Evolutionary conservation across 2,888 invertebrate species (phyloP).

Genomic region (Trisateles emortualis): DNA sequence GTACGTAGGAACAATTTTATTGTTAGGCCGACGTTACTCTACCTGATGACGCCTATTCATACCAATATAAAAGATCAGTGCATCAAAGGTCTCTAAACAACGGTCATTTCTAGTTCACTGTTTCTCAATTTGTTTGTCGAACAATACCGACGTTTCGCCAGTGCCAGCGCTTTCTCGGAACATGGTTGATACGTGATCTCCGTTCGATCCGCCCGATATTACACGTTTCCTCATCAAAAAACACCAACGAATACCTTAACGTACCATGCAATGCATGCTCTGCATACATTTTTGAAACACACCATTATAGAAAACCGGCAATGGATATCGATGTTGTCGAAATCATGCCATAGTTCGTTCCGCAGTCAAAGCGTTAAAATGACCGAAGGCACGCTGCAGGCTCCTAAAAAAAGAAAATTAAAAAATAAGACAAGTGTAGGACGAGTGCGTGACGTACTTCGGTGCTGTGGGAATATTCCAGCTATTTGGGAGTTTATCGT

Average conservation of each 20-base stretch:
- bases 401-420: slow-evolving; percentile 50
- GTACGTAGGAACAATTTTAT: too few species aligned
- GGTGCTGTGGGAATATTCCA: slow-evolving; percentile 39
- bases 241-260: slow-evolving; percentile 15
- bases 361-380: slow-evolving; percentile 44
- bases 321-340: slow-evolving; percentile 13
- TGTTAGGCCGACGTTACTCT: neutral
- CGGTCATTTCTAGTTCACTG: slow-evolving; percentile 18
- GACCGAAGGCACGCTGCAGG: slow-evolving; percentile 57
- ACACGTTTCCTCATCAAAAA: slow-evolving; percentile 34
- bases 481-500: slow-evolving; percentile 4
- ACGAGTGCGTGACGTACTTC: slow-evolving; percentile 47
- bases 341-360: slow-evolving; percentile 28
- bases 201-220: slow-evolving; percentile 57
- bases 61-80: neutral
- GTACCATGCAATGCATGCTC: slow-evolving; percentile 12
- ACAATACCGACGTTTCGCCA: slow-evolving; percentile 54
- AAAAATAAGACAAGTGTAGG: slow-evolving; percentile 56
- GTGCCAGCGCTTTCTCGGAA: slow-evolving; percentile 58
- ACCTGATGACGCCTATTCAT: neutral
- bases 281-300: neutral
- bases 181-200: slow-evolving; percentile 61
- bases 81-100: neutral
- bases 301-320: slow-evolving; percentile 3
- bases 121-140: slow-evolving; percentile 48